A percentile compares a stretch with the other conserved stretches of the same genome.
phyloP scores from a whole-genome alignment of 2,888 invertebrate genomes.

The Rotaria sp. region DNA sequence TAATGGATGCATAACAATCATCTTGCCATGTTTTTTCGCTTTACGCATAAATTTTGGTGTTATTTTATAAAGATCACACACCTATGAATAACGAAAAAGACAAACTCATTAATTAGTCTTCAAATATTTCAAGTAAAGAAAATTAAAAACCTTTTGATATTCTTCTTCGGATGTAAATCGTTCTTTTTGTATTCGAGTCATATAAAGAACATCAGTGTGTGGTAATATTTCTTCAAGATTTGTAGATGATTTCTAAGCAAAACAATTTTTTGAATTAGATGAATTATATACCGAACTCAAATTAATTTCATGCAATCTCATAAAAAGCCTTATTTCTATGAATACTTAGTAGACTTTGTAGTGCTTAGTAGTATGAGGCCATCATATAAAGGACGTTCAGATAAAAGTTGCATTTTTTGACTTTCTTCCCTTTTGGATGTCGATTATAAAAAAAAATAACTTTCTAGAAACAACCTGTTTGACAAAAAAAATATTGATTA shows the following conservation, averaged over 20 bases:
- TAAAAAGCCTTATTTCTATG: no score
- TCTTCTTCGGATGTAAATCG: conserved; percentile 74
- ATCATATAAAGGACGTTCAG: no score
- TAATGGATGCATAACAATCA: conserved; percentile 93
- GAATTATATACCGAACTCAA: no score
- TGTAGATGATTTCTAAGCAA: conserved; percentile 49
- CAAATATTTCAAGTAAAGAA: neutral
- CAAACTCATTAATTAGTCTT: neutral
- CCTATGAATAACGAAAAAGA: conserved; percentile 59
- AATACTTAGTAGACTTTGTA: no score
- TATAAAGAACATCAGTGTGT: conserved; percentile 91
- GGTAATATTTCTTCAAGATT: conserved; percentile 74
- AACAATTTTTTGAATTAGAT: no score
- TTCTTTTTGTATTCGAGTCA: conserved; percentile 94
- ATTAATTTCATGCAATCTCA: no score
- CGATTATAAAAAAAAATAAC: no score
- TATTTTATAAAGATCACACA: conserved; percentile 73
- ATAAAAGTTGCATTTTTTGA: no score
- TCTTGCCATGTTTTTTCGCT: conserved; percentile 70
- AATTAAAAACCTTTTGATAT: conserved; percentile 68
- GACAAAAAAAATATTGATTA: no score
- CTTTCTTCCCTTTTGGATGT: no score
- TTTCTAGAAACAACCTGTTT: no score
- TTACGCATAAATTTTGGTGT: conserved; percentile 90
- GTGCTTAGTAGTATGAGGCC: no score